Percentiles rank a stretch among this genome's conserved stretches.
These are phyloP conservation scores for Naja naja DNA, from an alignment of 2,113 vertebrate species.

Conservation along the genomic window DNA sequence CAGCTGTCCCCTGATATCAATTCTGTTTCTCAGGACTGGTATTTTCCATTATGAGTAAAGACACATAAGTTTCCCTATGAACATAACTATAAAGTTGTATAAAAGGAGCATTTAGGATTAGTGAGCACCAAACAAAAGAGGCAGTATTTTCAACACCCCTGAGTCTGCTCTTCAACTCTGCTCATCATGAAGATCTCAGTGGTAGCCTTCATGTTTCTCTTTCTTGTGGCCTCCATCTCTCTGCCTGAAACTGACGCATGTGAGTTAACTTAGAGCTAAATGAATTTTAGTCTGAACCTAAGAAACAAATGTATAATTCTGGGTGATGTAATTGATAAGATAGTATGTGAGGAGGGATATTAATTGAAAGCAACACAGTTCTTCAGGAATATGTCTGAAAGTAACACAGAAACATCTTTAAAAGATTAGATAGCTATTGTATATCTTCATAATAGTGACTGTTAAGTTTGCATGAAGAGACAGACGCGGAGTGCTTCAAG, in stretches of 20 bases:
- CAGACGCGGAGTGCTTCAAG: no score
- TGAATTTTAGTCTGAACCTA: background rate
- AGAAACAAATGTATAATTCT: background rate
- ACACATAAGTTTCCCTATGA: background rate
- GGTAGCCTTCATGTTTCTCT: background rate
- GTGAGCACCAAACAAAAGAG: background rate
- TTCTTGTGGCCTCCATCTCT: background rate
- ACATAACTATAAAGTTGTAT: background rate
- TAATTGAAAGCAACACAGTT: background rate
- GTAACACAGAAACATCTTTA: background rate
- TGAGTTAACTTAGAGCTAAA: background rate
- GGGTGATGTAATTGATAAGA: background rate
- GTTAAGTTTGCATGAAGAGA: no score
- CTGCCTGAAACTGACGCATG: background rate
- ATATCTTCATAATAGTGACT: background rate
- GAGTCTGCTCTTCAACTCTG: background rate
- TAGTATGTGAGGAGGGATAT: background rate
- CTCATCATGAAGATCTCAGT: background rate
- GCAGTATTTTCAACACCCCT: background rate
- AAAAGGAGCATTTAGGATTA: background rate
- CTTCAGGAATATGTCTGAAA: background rate
- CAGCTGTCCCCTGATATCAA: background rate
- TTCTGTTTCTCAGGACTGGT: background rate
- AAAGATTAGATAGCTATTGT: background rate
- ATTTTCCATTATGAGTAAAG: background rate